A percentile compares a stretch with the other conserved stretches of the same genome.
Evolutionary conservation across 2,797 vertebrate species (phyloP).

Genomic region (Adrianichthys oophorus): DNA sequence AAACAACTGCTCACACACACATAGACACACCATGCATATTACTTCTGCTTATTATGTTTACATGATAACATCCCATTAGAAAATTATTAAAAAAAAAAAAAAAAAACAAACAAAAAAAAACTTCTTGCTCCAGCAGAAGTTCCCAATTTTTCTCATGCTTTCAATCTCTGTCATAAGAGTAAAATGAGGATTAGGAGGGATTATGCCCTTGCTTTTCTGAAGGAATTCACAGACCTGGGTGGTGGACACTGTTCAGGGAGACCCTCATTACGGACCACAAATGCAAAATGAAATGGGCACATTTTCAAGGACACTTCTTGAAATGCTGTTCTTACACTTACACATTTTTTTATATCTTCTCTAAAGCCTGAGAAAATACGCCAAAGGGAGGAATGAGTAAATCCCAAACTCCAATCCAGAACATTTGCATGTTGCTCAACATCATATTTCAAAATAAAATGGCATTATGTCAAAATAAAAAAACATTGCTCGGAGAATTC

Average conservation of each 20-base stretch:
- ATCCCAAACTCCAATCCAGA: conserved; percentile 58
- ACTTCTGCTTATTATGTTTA: conserved; percentile 59
- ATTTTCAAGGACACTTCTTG: background rate
- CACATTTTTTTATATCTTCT: conserved; percentile 17
- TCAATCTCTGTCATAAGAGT: conserved; percentile 50
- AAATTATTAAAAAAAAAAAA: too few species aligned
- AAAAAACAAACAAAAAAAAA: background rate
- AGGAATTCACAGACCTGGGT: conserved; percentile 43
- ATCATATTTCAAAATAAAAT: conserved; percentile 66
- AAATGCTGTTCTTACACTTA: conserved; percentile 7
- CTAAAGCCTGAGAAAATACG: conserved; percentile 52
- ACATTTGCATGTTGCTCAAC: conserved; percentile 73
- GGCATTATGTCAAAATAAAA: conserved; percentile 64
- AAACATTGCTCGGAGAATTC: conserved; percentile 32
- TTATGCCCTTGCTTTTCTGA: conserved; percentile 55
- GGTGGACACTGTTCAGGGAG: too few species aligned
- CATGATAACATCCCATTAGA: conserved; percentile 45
- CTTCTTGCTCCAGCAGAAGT: conserved; percentile 42
- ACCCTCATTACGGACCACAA: too few species aligned
- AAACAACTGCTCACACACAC: conserved; percentile 12
- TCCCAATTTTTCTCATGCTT: conserved; percentile 41
- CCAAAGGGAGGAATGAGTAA: conserved; percentile 22
- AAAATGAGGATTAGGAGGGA: conserved; percentile 65
- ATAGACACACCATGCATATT: conserved; percentile 36
- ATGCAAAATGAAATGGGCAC: too few species aligned